These are phyloP conservation scores for Corapipo altera DNA, from an alignment of 2,113 vertebrate genomes.

Conservation along the genomic window DNA sequence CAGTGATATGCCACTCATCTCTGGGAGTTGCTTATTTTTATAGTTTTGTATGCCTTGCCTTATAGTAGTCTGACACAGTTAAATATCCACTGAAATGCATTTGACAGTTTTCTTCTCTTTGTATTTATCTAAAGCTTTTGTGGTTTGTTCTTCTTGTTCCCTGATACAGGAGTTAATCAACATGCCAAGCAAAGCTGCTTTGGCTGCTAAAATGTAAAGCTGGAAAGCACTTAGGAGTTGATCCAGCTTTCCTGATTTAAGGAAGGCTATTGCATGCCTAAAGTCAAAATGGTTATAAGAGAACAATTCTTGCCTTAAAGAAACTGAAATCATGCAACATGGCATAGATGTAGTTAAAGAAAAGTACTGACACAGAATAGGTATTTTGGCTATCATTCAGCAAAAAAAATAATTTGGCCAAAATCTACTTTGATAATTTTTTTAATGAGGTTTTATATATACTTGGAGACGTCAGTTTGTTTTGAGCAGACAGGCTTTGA, in stretches of 20 bases:
- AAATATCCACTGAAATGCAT: background rate
- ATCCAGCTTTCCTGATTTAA: background rate
- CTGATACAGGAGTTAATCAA: background rate
- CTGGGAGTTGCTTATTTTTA: background rate
- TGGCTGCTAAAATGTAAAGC: background rate
- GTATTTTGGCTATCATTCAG: background rate
- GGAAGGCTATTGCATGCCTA: background rate
- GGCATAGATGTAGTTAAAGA: background rate
- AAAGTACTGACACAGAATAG: background rate
- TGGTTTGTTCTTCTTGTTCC: background rate
- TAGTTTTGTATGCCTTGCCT: background rate
- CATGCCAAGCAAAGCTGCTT: background rate
- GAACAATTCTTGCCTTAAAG: background rate
- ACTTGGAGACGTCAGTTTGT: background rate
- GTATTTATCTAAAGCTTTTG: background rate
- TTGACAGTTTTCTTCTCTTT: background rate
- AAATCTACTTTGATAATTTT: background rate
- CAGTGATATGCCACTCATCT: background rate
- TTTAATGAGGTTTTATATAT: background rate
- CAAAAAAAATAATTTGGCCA: background rate
- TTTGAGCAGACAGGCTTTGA: background rate
- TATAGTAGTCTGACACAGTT: background rate
- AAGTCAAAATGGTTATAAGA: background rate
- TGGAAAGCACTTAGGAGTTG: background rate
- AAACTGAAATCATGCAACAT: background rate